These are phyloP conservation scores for Cordilura impudica DNA, from an alignment of 2,888 invertebrate genomes.

Conservation along the genomic window DNA sequence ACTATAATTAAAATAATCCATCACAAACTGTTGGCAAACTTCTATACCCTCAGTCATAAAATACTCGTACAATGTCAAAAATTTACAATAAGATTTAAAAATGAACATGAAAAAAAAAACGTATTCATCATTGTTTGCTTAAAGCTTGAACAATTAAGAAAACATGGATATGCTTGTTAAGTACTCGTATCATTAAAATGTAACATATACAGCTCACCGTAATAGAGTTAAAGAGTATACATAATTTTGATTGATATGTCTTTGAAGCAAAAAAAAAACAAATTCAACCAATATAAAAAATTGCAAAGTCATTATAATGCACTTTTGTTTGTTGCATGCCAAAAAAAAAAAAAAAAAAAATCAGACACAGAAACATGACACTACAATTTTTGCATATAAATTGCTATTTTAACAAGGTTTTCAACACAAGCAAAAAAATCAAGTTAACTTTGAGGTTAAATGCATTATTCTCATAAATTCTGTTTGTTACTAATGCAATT, in stretches of 20 bases:
- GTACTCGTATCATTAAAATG: conserved; percentile 35
- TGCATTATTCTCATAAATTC: too few species aligned
- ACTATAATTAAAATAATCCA: conserved; percentile 40
- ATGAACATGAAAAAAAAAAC: background rate
- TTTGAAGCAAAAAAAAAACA: background rate
- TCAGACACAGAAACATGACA: conserved; percentile 26
- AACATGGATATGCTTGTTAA: background rate
- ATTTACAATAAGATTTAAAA: background rate
- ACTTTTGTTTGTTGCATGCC: conserved; percentile 3
- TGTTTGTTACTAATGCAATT: too few species aligned
- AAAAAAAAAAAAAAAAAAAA: background rate
- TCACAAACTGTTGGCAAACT: background rate
- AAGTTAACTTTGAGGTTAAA: conserved; percentile 31
- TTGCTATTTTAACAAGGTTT: conserved; percentile 24
- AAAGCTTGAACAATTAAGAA: background rate
- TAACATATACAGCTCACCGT: conserved; percentile 9
- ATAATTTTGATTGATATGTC: background rate
- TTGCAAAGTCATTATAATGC: conserved; percentile 35
- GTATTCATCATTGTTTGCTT: background rate
- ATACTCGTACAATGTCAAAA: conserved; percentile 4
- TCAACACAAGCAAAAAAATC: background rate
- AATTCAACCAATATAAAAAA: background rate
- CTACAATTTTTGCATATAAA: conserved; percentile 52
- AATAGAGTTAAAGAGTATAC: background rate
- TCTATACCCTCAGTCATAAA: background rate